phyloP scores from a whole-genome alignment of 1,140 invertebrate genomes.

The Pectinophora gossypiella region DNA sequence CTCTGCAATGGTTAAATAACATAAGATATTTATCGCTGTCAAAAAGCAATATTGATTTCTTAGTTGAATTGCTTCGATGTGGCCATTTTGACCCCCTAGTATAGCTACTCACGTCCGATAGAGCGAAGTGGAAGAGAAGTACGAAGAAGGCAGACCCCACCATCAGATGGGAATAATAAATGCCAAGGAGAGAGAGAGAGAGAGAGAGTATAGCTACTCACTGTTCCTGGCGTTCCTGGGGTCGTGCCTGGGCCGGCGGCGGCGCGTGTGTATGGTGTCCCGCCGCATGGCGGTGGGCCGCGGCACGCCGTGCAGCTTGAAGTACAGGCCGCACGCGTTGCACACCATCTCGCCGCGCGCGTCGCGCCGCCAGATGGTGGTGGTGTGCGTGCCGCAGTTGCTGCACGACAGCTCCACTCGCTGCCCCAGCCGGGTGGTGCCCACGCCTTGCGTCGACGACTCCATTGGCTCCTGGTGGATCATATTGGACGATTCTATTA shows the following conservation, averaged over 20 bases:
- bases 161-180: too few relatives aligned
- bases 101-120: too few relatives aligned
- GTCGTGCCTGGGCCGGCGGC: constrained; percentile 89
- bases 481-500: too few relatives aligned
- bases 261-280: constrained; percentile 96
- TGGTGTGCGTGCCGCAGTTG: constrained; percentile 92
- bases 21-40: neutral
- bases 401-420: constrained; percentile 85
- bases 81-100: too few relatives aligned
- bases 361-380: constrained; percentile 94
- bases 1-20: too few relatives aligned
- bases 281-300: constrained; percentile 96
- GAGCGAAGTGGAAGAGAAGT: too few relatives aligned
- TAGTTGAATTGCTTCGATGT: too few relatives aligned
- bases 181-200: too few relatives aligned
- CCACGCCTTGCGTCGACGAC: constrained; percentile 7
- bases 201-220: too few relatives aligned
- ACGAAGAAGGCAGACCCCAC: too few relatives aligned
- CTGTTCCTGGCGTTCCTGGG: constrained; percentile 68
- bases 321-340: constrained; percentile 96
- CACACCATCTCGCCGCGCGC: constrained; percentile 94
- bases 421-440: constrained; percentile 22
- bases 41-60: too few relatives aligned
- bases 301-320: constrained; percentile 93
- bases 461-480: constrained; percentile 29